Base-by-base conservation (phyloP, 64 coral and sea anemone species). In the Cladopsammia gracilis region DNA sequence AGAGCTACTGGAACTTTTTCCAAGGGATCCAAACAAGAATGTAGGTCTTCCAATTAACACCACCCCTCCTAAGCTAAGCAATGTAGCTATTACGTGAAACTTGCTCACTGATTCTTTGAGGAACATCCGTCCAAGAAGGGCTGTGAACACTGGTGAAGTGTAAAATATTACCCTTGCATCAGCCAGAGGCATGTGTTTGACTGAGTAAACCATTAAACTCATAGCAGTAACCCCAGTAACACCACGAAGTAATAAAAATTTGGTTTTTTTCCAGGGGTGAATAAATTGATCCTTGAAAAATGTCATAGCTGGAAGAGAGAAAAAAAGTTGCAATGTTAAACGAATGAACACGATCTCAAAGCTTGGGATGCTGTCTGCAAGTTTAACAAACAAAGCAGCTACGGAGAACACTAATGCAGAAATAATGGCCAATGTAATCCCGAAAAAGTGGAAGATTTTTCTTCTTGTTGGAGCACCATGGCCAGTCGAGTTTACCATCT, bases 161-260 rank as follows among this genome's bases (percentile, higher is more conserved):
- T 90, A 95, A 62, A 95, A 68, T 47, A 95, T 84, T 7, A 95
- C 93, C 25, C 60, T 95, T 14, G 93, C 87, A 66, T 95, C 93
- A 0, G 77, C 87, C 24, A 95, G 16, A 15, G 87, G 79, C 78
- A 95, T 90, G 62, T 90, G 79, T 59, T 95, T 80, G 4, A 95
- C 73, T 3, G 93, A 60, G 45, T 90, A 95, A 60, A 78, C 43
- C 8, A 43, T 42, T 10, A 81, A 73, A 7, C 48, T n/a, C 79
- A 95, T 53, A 58, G 75, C 79, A 57, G 56, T 62, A 6, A 25
- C 47, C 10, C 93, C 93, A 8, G 48, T 34, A 4, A 77, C 24
- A 42, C 87, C 87, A 10, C 87, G 65, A 3, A 90, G 7, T 5
- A 95, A 0, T 13, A 95, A 44, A 67, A 71, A 66, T 7, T 4